These are phyloP conservation scores for Odontomyia ornata DNA, from an alignment of 2,888 invertebrate genomes.

Conservation along the genomic window DNA sequence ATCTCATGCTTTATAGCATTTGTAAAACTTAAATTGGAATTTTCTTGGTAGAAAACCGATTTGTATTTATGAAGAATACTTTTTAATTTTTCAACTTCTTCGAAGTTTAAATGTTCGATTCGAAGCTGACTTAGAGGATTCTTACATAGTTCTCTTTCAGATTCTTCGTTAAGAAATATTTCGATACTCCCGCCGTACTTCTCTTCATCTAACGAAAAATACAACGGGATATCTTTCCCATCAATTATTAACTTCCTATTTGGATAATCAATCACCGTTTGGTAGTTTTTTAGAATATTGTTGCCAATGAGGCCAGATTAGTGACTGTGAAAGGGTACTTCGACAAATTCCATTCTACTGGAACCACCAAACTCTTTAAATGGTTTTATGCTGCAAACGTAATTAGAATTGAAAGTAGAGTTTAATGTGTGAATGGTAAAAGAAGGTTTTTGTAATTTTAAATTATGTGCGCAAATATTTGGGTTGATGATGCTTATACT, in stretches of 20 bases:
- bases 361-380: background rate
- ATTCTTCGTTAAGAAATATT: background rate
- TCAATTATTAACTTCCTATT: background rate
- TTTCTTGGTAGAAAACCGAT: constrained; percentile 31
- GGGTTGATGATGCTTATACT: background rate
- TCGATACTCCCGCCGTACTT: background rate
- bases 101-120: background rate
- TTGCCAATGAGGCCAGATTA: background rate
- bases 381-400: background rate
- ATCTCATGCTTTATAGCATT: constrained; percentile 1
- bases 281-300: background rate
- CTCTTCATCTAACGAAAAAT: background rate
- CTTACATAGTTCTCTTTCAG: background rate
- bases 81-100: background rate
- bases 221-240: background rate
- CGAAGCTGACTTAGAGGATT: background rate
- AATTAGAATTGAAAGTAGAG: background rate
- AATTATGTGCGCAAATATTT: background rate
- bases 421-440: background rate
- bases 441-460: background rate
- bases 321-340: too few species aligned
- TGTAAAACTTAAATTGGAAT: background rate
- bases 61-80: background rate
- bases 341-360: background rate
- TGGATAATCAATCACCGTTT: background rate